Conservation (phyloP, 2,113 vertebrate genomes). For the Hymenochirus boettgeri region DNA sequence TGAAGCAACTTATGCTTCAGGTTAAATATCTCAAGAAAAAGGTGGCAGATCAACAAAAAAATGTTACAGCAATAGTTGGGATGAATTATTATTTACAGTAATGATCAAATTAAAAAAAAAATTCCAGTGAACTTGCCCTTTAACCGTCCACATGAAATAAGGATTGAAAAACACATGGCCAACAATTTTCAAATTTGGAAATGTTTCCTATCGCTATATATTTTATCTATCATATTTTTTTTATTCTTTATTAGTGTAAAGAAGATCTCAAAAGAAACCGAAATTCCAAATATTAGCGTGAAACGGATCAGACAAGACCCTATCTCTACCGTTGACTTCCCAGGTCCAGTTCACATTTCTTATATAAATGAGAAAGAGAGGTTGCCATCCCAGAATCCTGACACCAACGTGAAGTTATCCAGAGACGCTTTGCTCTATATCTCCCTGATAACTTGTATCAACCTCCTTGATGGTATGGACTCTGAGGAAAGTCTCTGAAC, state of each 20-base stretch:
- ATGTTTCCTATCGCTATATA: too few species aligned
- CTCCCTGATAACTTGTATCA: neutral
- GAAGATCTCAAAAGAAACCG: conserved; percentile 36
- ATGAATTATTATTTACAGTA: too few species aligned
- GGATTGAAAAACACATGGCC: neutral
- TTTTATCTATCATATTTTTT: neutral
- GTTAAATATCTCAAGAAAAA: too few species aligned
- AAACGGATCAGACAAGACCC: neutral
- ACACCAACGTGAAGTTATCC: conserved; percentile 19
- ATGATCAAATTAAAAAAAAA: too few species aligned
- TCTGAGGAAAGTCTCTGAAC: conserved; percentile 17
- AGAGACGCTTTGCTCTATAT: conserved; percentile 16
- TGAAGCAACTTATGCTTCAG: too few species aligned
- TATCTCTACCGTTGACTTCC: conserved; percentile 16
- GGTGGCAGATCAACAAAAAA: too few species aligned
- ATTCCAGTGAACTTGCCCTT: too few species aligned
- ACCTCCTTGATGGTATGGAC: fast-evolving
- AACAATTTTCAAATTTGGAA: too few species aligned
- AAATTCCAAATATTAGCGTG: neutral
- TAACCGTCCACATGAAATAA: neutral
- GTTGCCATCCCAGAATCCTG: neutral
- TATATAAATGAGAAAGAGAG: conserved; percentile 26
- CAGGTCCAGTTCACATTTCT: conserved; percentile 33
- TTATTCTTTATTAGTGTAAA: too few species aligned
- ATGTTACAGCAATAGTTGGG: too few species aligned